These are phyloP conservation scores for Carettochelys insculpta DNA, from an alignment of 2,113 vertebrate genomes.

Conservation along the genomic window DNA sequence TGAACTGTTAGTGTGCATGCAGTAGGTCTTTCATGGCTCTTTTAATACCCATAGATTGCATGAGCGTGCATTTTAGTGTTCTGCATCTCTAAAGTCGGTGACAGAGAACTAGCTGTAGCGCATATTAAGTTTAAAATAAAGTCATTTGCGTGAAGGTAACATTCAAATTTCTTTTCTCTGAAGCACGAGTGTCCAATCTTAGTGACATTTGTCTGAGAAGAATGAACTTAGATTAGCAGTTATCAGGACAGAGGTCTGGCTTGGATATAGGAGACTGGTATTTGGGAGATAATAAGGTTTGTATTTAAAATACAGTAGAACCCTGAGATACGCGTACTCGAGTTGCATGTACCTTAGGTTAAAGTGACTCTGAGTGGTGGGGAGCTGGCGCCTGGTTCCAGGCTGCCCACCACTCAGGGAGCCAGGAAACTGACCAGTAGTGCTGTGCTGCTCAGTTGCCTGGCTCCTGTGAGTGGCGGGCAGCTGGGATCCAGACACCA, in stretches of 20 bases:
- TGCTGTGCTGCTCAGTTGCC: too few species aligned
- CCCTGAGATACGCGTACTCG: too few species aligned
- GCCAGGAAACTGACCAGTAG: too few species aligned
- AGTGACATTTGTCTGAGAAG: not conserved
- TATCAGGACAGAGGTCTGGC: not conserved
- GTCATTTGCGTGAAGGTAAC: not conserved
- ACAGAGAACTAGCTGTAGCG: not conserved
- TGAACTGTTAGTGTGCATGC: not conserved
- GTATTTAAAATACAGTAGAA: slow-evolving; percentile 16
- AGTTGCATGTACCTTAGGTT: too few species aligned
- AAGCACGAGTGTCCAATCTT: not conserved
- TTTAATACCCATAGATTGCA: too few species aligned
- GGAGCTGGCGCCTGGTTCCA: too few species aligned
- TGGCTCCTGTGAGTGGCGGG: too few species aligned
- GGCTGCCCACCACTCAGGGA: too few species aligned
- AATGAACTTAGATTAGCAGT: not conserved
- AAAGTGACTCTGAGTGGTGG: too few species aligned
- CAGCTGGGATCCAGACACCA: too few species aligned
- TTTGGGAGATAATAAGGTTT: slow-evolving; percentile 41
- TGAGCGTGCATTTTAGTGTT: not conserved
- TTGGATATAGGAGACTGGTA: slow-evolving; percentile 9
- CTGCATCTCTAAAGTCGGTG: not conserved
- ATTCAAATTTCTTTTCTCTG: not conserved
- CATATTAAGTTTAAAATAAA: not conserved
- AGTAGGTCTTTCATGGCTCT: not conserved